Evolutionary conservation across 1,140 invertebrate species (phyloP).

Genomic region (Aculops lycopersici): DNA sequence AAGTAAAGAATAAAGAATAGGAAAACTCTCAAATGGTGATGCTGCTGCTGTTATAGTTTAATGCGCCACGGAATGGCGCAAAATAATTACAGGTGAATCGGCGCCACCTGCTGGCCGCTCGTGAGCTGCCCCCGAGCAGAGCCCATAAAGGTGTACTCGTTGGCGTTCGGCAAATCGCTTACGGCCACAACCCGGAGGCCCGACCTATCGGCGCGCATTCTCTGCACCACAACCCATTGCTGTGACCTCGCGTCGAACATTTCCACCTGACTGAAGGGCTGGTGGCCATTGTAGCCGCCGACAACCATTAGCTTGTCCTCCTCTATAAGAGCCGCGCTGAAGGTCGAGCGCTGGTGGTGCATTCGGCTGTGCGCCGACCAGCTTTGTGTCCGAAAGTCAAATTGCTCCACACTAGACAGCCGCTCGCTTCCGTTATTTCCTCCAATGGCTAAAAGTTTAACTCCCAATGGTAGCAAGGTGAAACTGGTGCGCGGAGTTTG

Average conservation of each 20-base stretch:
- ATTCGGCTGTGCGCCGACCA: conserved; percentile 8
- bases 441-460: conserved; percentile 32
- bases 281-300: conserved; percentile 7
- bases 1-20: no score
- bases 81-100: no score
- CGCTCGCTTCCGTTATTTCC: conserved; percentile 33
- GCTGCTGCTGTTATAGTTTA: no score
- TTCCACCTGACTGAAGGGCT: not conserved
- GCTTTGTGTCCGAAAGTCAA: conserved; percentile 3
- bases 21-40: no score
- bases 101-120: no score
- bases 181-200: not conserved
- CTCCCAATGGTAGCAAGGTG: conserved; percentile 31
- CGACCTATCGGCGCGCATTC: not conserved
- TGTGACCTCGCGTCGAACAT: not conserved
- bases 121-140: no score
- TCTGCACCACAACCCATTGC: not conserved
- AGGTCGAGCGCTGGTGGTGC: conserved; percentile 8
- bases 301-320: conserved; percentile 4
- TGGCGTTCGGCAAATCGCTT: not conserved
- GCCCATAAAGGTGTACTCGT: not conserved
- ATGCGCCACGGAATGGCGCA: no score
- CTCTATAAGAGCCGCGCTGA: conserved; percentile 11
- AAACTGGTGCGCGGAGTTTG: conserved; percentile 37
- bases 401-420: conserved; percentile 8